A percentile compares a stretch with the other conserved stretches of the same genome.
Conservation (phyloP, 1,140 invertebrate genomes). For the Hyles vespertilio region DNA sequence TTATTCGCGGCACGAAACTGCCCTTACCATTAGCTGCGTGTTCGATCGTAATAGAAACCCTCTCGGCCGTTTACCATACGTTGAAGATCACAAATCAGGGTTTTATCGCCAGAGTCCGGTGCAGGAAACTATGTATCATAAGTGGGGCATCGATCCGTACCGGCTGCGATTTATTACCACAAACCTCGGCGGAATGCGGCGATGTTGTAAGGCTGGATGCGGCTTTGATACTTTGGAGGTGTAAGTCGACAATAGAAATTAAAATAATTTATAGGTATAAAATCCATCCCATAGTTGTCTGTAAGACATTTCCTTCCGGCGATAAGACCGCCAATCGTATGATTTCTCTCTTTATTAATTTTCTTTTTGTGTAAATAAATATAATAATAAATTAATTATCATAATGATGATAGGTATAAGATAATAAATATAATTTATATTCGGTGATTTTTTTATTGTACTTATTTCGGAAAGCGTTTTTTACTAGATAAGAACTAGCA, state of each 20-base stretch:
- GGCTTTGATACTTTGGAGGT: neutral
- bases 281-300: neutral
- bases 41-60: constrained; percentile 2
- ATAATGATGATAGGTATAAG: too few species aligned
- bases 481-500: too few species aligned
- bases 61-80: constrained; percentile 4
- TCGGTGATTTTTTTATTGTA: too few species aligned
- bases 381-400: too few species aligned
- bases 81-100: constrained; percentile 32
- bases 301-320: too few species aligned
- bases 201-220: neutral
- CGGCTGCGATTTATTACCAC: constrained; percentile 32
- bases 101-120: constrained; percentile 32
- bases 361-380: too few species aligned
- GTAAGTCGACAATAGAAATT: too few species aligned
- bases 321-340: too few species aligned
- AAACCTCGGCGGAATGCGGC: constrained; percentile 2
- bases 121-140: constrained; percentile 39
- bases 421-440: too few species aligned
- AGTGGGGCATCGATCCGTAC: constrained; percentile 29
- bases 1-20: constrained; percentile 1
- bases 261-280: neutral
- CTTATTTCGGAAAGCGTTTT: too few species aligned
- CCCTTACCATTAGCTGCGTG: neutral
- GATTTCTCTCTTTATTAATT: neutral